Percentiles rank a stretch among this genome's conserved stretches.
Evolutionary conservation across 2,113 vertebrate species (phyloP).

Genomic region (Leptobrachium leishanense): DNA sequence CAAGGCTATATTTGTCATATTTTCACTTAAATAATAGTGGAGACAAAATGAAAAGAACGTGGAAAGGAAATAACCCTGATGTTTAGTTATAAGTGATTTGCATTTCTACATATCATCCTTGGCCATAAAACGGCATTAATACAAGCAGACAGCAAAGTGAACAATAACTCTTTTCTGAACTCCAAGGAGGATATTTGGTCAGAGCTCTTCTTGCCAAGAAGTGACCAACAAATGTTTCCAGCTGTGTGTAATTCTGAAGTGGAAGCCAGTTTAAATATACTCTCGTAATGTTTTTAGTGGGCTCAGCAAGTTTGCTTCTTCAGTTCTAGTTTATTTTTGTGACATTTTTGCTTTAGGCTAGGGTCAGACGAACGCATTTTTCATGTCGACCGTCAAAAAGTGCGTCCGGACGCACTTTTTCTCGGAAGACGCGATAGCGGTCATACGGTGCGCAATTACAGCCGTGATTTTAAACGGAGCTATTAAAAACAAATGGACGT

Average conservation of each 20-base stretch:
- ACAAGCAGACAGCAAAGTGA: conserved; percentile 49
- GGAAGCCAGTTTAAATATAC: conserved; percentile 44
- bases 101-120: conserved; percentile 19
- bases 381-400: too few relatives aligned
- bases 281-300: conserved; percentile 38
- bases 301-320: conserved; percentile 16
- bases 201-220: conserved; percentile 56
- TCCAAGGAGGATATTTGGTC: conserved; percentile 57
- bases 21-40: not conserved
- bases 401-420: too few relatives aligned
- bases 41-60: conserved; percentile 4
- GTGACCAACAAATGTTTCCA: conserved; percentile 60
- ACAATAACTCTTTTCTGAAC: conserved; percentile 56
- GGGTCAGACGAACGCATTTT: too few relatives aligned
- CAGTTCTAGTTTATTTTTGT: not conserved
- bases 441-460: too few relatives aligned
- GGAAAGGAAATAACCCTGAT: not conserved
- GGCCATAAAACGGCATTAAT: conserved; percentile 49
- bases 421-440: too few relatives aligned
- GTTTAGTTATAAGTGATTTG: conserved; percentile 11
- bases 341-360: not conserved
- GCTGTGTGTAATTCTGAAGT: conserved; percentile 58
- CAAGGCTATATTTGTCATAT: not conserved
- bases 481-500: too few relatives aligned
- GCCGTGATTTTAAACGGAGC: too few relatives aligned